Evolutionary conservation across 2,797 vertebrate genomes (phyloP), one percentile per base, ranked within the genome.

Genomic region (Sitta carolinensis): DNA sequence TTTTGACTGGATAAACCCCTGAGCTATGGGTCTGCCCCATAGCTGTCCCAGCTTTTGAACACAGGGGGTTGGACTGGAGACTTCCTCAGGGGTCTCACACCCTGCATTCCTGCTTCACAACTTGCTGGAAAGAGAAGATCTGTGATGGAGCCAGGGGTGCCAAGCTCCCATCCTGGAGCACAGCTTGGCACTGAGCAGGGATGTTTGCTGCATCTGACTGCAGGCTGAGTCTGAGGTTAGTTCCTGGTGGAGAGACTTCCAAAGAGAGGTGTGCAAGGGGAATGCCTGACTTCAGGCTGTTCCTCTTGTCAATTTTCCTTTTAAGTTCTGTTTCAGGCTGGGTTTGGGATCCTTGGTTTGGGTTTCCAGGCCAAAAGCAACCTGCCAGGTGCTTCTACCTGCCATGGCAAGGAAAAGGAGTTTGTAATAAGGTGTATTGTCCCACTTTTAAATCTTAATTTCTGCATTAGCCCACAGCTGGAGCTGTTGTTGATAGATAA

Each of bases 181-280:
- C 18, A 5, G 4, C 0, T 22, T 34, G 40, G 20, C 20, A 26
- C 30, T 12, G 3, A 0, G 0, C 51, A 14, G 25, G 34, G 34
- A 3, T 58, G 5, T 22, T 77, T 84, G 62, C 43, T 54, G n/a
- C 16, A 5, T 51, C 47, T 76, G 48, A 13, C 64, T 30, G 13
- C 55, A 34, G 66, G 50, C 23, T 76, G 67, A 2, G 2, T 40
- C 59, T 68, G 50, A 55, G 42, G 20, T 40, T 64, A 29, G 29
- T 79, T 58, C 22, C 29, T 59, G 7, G 1, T n/a, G 70, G 34
- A 50, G 59, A 32, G 34, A 18, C 47, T 48, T 45, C 42, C 10
- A 8, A 67, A 36, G 36, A 52, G 63, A 62, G 59, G 22, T 8
- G 8, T 61, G 22, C 11, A 3, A 72, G 52, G 21, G 57, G 7